phyloP scores from a whole-genome alignment of 2,888 invertebrate genomes.

The Geophilus truncorum region DNA sequence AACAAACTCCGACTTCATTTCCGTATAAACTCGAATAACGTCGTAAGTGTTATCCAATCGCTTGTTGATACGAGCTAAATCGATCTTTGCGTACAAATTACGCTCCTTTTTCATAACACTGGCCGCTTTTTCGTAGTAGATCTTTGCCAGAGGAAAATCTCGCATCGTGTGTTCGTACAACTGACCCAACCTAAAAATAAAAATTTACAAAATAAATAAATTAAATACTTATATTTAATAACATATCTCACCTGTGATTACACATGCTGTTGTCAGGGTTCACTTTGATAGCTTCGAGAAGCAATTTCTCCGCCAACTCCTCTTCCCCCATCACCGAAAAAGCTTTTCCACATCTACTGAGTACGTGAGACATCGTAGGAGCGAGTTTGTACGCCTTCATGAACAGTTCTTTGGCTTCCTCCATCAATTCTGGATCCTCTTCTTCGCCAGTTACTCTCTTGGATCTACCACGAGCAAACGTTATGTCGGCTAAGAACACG shows the following conservation, averaged over 20 bases:
- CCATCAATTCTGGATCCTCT: background rate
- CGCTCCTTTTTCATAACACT: background rate
- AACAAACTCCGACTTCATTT: background rate
- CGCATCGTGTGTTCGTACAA: background rate
- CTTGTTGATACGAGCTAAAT: background rate
- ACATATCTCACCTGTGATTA: background rate
- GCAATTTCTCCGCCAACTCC: background rate
- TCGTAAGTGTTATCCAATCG: background rate
- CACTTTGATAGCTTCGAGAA: background rate
- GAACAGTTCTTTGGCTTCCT: background rate
- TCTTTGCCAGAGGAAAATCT: background rate
- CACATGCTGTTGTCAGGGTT: background rate
- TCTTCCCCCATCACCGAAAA: background rate
- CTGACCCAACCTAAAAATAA: background rate
- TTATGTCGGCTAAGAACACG: background rate
- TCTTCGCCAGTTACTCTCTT: too few species aligned
- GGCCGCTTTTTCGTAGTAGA: background rate
- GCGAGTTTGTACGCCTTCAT: background rate
- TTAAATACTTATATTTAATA: too few species aligned
- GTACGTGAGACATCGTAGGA: background rate
- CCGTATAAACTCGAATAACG: background rate
- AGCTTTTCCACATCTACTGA: conserved; percentile 6
- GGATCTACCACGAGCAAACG: background rate
- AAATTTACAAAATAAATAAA: background rate
- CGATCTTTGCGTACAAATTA: background rate